phyloP scores from a whole-genome alignment of 2,888 invertebrate genomes.

The Agriopis marginaria region DNA sequence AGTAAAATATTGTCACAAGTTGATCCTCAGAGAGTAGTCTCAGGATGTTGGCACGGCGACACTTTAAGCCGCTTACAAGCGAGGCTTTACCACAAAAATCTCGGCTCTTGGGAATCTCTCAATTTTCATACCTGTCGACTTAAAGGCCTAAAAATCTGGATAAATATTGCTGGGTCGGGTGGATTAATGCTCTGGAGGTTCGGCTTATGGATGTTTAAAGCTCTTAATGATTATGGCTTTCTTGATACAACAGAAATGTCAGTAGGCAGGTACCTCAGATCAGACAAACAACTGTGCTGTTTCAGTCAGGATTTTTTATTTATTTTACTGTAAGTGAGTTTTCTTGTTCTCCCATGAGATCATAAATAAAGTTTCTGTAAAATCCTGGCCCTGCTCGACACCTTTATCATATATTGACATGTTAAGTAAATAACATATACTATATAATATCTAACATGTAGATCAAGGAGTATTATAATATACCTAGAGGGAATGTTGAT shows the following conservation, averaged over 20 bases:
- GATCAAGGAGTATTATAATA: too few relatives aligned
- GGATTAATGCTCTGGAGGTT: conserved; percentile 13
- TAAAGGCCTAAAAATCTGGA: conserved; percentile 40
- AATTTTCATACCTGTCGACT: conserved; percentile 53
- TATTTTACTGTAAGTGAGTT: too few relatives aligned
- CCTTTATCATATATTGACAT: too few relatives aligned
- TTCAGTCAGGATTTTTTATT: too few relatives aligned
- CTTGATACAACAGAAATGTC: background rate
- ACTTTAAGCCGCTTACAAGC: conserved; percentile 59
- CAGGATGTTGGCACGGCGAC: conserved; percentile 46
- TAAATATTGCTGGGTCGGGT: conserved; percentile 30
- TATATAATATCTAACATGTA: too few relatives aligned
- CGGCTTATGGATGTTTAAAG: conserved; percentile 9
- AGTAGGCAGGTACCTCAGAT: too few relatives aligned
- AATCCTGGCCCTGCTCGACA: too few relatives aligned
- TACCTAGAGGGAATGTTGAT: too few relatives aligned
- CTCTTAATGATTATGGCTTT: background rate
- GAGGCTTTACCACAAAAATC: conserved; percentile 47
- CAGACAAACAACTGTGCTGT: too few relatives aligned
- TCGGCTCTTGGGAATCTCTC: conserved; percentile 42
- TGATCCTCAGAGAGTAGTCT: conserved; percentile 48
- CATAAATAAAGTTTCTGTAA: too few relatives aligned
- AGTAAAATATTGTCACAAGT: conserved; percentile 50
- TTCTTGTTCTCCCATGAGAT: too few relatives aligned
- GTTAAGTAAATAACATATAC: too few relatives aligned